Evolutionary conservation across 2,797 vertebrate genomes (phyloP).

Genomic region (Clarias fuscus): DNA sequence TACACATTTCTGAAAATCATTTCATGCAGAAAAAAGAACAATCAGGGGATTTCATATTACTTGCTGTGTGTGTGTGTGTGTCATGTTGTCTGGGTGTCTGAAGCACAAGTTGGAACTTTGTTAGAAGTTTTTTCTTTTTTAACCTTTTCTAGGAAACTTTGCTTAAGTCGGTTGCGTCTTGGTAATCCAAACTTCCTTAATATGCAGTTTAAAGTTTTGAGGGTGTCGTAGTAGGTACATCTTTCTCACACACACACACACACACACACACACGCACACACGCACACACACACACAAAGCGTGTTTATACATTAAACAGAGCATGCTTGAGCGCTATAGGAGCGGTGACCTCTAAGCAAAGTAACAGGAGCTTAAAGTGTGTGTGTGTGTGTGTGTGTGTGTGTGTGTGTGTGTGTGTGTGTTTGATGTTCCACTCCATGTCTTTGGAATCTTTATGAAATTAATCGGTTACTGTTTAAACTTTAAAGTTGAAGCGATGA

Average conservation of each 20-base stretch:
- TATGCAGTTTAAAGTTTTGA: neutral
- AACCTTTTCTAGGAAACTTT: neutral
- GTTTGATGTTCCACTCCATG: neutral
- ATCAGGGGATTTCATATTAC: too few species aligned
- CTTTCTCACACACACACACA: neutral
- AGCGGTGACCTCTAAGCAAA: neutral
- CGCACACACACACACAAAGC: neutral
- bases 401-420: neutral
- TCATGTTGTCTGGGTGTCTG: neutral
- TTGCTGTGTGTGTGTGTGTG: neutral
- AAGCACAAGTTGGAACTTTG: neutral
- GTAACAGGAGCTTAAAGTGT: neutral
- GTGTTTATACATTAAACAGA: neutral
- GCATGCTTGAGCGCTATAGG: neutral
- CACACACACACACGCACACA: constrained; percentile 1
- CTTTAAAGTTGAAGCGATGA: neutral
- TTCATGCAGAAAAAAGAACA: too few species aligned
- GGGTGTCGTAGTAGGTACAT: neutral
- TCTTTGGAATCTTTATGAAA: neutral
- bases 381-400: neutral
- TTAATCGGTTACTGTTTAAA: neutral
- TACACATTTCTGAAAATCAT: too few species aligned
- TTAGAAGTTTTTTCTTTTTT: neutral
- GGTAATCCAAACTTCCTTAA: neutral
- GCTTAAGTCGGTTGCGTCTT: neutral